Base-by-base conservation (phyloP, 2,113 vertebrate genomes). In the Muntiacus reevesi region DNA sequence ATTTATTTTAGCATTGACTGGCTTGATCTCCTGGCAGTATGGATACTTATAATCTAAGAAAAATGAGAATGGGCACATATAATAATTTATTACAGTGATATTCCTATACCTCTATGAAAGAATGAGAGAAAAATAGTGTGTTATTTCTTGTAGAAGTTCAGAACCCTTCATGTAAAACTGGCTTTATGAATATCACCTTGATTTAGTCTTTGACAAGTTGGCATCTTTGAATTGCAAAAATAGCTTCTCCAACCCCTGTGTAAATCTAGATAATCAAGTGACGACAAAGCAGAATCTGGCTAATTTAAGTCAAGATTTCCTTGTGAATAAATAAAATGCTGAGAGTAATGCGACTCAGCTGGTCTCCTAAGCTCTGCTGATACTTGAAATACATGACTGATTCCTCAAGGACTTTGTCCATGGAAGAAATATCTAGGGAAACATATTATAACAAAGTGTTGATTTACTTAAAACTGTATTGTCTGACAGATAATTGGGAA, bases 241-340 rank as follows among this genome's bases (percentile, higher is more conserved):
- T 95, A 98, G 67, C n/a, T 94, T 98, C 97, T 96, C 97, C 87
- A 98, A 89, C 54, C 86, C 57, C 81, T 97, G 27, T 97, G 50
- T 97, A 98, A 98, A 98, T 97, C 96, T 98, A 93, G 97, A 67
- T 98, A 98, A 98, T 98, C 96, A 98, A 94, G 92, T 95, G 93
- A 97, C 98, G 59, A 82, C 92, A 98, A 97, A 43, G 85, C 67
- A 98, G 96, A 98, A 98, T 85, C 57, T 94, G 93, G 40, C 25
- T 97, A 98, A 98, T 98, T 98, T 93, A 97, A 97, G 84, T 92
- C 96, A 98, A 89, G 25, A 94, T 95, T 98, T 98, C 86, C 94
- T 92, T 97, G 30, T 95, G 87, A 98, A 98, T 97, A 98, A 98
- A 98, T 98, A 98, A 98, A 97, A 97, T 94, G 62, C 16, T 98